phyloP scores from a whole-genome alignment of 2,797 vertebrate species.

The Etheostoma nigrum region DNA sequence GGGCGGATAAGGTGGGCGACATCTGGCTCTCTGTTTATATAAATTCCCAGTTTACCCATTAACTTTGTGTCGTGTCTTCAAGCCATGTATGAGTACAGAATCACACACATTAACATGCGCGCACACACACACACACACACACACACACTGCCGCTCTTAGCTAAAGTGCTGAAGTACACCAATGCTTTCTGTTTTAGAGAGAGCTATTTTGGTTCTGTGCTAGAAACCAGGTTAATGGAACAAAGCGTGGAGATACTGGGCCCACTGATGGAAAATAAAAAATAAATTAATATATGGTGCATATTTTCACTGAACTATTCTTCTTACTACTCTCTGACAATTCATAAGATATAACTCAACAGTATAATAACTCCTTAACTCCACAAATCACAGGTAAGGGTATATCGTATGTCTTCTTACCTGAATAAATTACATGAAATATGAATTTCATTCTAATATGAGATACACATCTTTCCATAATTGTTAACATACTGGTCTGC shows the following conservation, averaged over 20 bases:
- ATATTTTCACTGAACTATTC: conserved; percentile 9
- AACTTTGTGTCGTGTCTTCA: conserved; percentile 19
- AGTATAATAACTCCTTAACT: neutral
- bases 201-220: conserved; percentile 28
- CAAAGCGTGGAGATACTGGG: neutral
- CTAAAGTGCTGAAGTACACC: conserved; percentile 1
- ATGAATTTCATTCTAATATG: conserved; percentile 14
- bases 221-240: conserved; percentile 26
- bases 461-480: conserved; percentile 16
- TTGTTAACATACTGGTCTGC: conserved; percentile 8
- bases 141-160: conserved; percentile 2
- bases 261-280: conserved; percentile 1
- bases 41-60: conserved; percentile 21
- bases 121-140: neutral
- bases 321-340: conserved; percentile 14
- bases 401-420: neutral
- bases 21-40: conserved; percentile 33
- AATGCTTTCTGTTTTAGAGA: conserved; percentile 6
- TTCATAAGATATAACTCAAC: conserved; percentile 29
- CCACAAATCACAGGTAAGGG: conserved; percentile 35
- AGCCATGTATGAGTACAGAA: conserved; percentile 10
- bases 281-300: conserved; percentile 7
- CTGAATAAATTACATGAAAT: conserved; percentile 25
- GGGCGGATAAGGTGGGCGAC: conserved; percentile 27
- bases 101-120: neutral